A percentile compares a stretch with the other conserved stretches of the same genome.
Conservation (phyloP, 2,113 vertebrate species). For the Parus major region DNA sequence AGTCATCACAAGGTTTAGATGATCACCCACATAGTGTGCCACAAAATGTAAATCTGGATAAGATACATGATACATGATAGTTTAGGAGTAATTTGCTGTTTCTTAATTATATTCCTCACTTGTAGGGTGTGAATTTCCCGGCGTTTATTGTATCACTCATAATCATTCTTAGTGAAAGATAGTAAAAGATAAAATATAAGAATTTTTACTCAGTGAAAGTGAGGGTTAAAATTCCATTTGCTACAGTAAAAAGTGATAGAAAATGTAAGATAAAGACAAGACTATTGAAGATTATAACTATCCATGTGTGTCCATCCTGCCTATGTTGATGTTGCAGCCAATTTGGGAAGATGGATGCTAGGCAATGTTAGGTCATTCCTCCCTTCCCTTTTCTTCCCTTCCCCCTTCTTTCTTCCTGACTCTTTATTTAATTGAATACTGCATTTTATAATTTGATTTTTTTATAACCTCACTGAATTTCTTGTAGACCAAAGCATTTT, state of each 20-base stretch:
- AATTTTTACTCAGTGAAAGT: background rate
- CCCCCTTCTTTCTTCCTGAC: background rate
- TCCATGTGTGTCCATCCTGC: background rate
- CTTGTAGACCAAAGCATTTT: background rate
- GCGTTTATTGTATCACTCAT: background rate
- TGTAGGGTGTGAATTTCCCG: background rate
- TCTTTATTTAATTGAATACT: background rate
- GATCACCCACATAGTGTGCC: background rate
- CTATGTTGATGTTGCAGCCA: background rate
- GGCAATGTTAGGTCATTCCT: background rate
- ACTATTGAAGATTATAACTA: background rate
- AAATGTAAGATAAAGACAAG: background rate
- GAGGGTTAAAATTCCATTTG: background rate
- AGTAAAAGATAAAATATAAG: background rate
- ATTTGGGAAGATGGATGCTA: background rate
- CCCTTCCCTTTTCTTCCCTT: background rate
- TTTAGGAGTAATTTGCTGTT: background rate
- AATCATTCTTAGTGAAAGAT: background rate
- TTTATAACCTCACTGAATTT: background rate
- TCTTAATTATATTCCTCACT: background rate
- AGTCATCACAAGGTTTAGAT: background rate
- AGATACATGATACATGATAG: background rate
- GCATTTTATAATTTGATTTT: background rate
- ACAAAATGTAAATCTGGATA: background rate
- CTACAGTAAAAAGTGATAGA: background rate